phyloP scores from a whole-genome alignment of 2,113 vertebrate species.

The Hippocampus mohnikei region DNA sequence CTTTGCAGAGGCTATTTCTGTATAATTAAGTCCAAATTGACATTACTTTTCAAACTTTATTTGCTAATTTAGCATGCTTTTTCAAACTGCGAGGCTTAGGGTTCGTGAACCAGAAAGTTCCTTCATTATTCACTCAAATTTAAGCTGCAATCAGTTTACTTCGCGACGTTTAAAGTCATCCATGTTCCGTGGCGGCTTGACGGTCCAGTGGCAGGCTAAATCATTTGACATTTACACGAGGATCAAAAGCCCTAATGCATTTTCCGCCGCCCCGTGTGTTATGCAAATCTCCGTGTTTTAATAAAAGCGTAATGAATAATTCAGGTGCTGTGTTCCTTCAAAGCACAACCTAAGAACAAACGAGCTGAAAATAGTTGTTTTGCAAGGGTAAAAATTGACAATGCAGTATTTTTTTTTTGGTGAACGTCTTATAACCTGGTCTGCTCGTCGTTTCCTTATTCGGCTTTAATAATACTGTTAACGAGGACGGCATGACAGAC shows the following conservation, averaged over 20 bases:
- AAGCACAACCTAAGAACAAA: conserved; percentile 50
- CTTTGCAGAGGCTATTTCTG: not conserved
- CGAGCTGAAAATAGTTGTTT: conserved; percentile 45
- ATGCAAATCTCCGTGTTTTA: conserved; percentile 71
- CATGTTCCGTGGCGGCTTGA: conserved; percentile 15
- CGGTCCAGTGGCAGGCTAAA: conserved; percentile 44
- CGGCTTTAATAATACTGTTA: conserved; percentile 38
- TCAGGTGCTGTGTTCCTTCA: conserved; percentile 49
- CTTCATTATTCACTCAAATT: conserved; percentile 24
- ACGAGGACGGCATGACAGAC: conserved; percentile 12
- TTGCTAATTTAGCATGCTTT: not conserved
- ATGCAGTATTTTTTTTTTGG: conserved; percentile 20
- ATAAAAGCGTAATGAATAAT: conserved; percentile 69
- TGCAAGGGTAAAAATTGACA: conserved; percentile 34
- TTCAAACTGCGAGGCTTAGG: not conserved
- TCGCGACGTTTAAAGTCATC: conserved; percentile 16
- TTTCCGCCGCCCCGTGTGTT: conserved; percentile 41
- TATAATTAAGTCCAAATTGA: not conserved
- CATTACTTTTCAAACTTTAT: not conserved
- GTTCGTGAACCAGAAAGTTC: not conserved
- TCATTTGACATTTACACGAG: conserved; percentile 58
- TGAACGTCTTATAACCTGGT: conserved; percentile 41
- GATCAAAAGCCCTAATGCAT: conserved; percentile 64
- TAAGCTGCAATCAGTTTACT: conserved; percentile 24
- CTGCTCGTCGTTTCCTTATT: conserved; percentile 46